Evolutionary conservation across 2,113 vertebrate species (phyloP).

Genomic region (Vulpes ferrilata): DNA sequence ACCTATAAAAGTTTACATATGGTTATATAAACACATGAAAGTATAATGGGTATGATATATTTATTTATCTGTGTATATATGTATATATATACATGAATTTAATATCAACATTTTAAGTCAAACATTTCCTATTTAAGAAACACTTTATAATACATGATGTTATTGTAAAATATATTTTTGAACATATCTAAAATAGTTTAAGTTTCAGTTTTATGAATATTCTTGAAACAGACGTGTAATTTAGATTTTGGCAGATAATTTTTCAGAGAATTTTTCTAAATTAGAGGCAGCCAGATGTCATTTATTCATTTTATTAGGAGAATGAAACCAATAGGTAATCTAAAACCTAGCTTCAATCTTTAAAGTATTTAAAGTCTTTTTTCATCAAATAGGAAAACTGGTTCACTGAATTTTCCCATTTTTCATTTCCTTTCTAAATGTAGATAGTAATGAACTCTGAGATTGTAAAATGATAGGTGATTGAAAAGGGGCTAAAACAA

Average conservation of each 20-base stretch:
- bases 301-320: constrained; percentile 18
- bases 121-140: not conserved
- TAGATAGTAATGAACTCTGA: not conserved
- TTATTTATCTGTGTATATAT: not conserved
- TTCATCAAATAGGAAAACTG: not conserved
- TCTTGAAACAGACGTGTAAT: not conserved
- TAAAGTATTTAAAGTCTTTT: not conserved
- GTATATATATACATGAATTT: not conserved
- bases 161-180: not conserved
- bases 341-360: not conserved
- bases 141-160: not conserved
- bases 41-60: not conserved
- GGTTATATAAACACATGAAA: not conserved
- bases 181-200: not conserved
- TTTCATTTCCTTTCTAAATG: constrained; percentile 6
- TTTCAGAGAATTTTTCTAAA: constrained; percentile 7
- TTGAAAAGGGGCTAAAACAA: not conserved
- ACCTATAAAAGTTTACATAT: not conserved
- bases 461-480: not conserved
- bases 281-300: not conserved
- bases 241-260: not conserved
- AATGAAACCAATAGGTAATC: not conserved
- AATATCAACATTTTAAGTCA: not conserved
- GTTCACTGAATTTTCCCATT: not conserved
- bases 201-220: constrained; percentile 11